Percentiles rank a stretch among this genome's conserved stretches.
Evolutionary conservation across 2,888 invertebrate genomes (phyloP).

Genomic region (Clivina fossor): DNA sequence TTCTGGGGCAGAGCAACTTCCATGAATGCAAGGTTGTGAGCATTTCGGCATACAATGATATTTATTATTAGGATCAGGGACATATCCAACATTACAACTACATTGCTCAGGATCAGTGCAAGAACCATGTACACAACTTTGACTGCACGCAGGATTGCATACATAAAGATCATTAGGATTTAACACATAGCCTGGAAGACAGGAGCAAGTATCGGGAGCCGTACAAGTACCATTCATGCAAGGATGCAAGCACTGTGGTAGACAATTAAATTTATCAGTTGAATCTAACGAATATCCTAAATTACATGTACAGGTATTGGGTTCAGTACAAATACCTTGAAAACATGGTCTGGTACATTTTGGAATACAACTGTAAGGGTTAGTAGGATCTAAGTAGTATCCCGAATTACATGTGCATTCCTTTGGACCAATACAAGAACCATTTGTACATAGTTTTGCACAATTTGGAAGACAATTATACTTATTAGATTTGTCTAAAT

Average conservation of each 20-base stretch:
- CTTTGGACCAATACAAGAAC: conserved; percentile 26
- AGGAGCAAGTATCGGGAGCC: conserved; percentile 42
- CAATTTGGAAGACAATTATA: conserved; percentile 26
- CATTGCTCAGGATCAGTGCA: conserved; percentile 57
- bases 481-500: conserved; percentile 50
- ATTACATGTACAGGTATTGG: conserved; percentile 39
- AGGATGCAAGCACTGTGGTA: conserved; percentile 30
- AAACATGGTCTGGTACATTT: conserved; percentile 35
- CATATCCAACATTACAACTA: conserved; percentile 52
- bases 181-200: conserved; percentile 28
- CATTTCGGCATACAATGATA: conserved; percentile 43
- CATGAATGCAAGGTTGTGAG: conserved; percentile 43
- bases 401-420: conserved; percentile 28
- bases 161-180: conserved; percentile 19
- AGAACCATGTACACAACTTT: conserved; percentile 50
- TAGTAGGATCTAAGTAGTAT: conserved; percentile 16
- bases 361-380: conserved; percentile 45
- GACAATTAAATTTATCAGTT: conserved; percentile 33
- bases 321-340: conserved; percentile 36
- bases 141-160: conserved; percentile 39
- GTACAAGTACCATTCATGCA: conserved; percentile 36
- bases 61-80: conserved; percentile 32
- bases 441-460: conserved; percentile 23
- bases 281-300: conserved; percentile 42
- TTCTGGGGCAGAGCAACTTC: conserved; percentile 48